Evolutionary conservation across 2,113 vertebrate genomes (phyloP), one percentile per base, ranked within the genome.

Genomic region (Syrrhaptes paradoxus): DNA sequence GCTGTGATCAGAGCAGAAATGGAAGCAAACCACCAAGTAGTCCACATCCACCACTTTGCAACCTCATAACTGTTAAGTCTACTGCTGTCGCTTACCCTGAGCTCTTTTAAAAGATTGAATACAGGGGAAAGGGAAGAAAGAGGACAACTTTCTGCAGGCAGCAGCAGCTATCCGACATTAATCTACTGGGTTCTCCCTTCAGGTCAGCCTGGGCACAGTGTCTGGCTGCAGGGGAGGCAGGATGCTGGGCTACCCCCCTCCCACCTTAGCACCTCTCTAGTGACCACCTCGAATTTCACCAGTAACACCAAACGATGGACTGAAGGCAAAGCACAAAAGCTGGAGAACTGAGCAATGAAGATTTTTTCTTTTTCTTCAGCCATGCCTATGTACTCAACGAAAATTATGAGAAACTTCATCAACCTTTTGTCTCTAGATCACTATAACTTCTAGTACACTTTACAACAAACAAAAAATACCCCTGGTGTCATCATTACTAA

Each of bases 151-250:
- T 10, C 24, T 71, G 62, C 46, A 71, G 75, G 58, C 65, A 75
- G 67, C 63, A 36, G 76, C 43, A 62, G 32, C 76, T 46, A 2
- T 11, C 28, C 73, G 59, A 17, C 61, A 51, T 29, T 4, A 10
- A 86, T 15, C 46, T 38, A 11, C 32, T 1, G 3, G 6, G 5
- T 2, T 34, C 57, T 25, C 22, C 32, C 38, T 38, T 2, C 16
- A 13, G n/a, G 16, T 4, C 15, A 57, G 59, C 19, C 58, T 0
- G 6, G 18, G 48, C 0, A 4, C 7, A 3, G 20, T 2, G 8
- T 8, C 8, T 4, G 55, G 66, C 41, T 0, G 2, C 7, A 3
- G 9, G 38, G 58, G 11, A 66, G 36, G 31, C 11, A 5, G 43
- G 38, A 25, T 11, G 8, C 51, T 43, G 57, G 1, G 43, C 46